Base-by-base conservation (phyloP, 2,113 vertebrate species). In the Columba livia region DNA sequence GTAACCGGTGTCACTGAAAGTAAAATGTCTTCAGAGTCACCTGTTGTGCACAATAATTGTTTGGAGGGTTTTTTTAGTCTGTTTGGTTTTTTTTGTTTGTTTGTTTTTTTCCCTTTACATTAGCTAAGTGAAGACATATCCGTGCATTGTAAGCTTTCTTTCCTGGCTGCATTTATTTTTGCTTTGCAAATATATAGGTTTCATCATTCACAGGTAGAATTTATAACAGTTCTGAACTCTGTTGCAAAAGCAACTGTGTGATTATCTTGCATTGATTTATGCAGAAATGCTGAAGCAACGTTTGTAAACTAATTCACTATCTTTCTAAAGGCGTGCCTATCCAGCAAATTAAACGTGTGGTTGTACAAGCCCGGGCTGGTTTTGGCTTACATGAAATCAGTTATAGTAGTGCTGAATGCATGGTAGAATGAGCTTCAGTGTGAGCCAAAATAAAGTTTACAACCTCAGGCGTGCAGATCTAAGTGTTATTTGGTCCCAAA, bases 51-150 rank as follows among this genome's bases (percentile, higher is more conserved):
- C 47, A 56, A 0, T n/a, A 47, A 12, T 44, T 60, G 18, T 17
- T 75, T 42, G 2, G 10, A 12, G 6, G 19, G 2, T 0, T 2
- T 58, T 51, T 12, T 36, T 38, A 5, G 7, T 25, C 1, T 50
- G 5, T 8, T 65, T 48, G n/a, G n/a, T 17, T 34, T 23, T 62
- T 26, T 17, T 57, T 38, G 10, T 36, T 51, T 9, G 7, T 28
- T 1, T 54, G 4, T 9, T 48, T 48, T n/a, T 42, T 3, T 17
- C 31, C 6, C 13, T 28, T 67, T 51, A 29, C n/a, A 3, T 9
- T 32, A 10, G 7, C 8, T 12, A 16, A 15, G 17, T 24, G 34
- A 69, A 40, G 40, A 50, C 24, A 14, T 48, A 7, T 57, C 14
- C 12, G 8, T 23, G 16, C 28, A 23, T 21, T 66, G 34, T 64